Percentiles rank a stretch among this genome's conserved stretches.
Evolutionary conservation across 2,797 vertebrate species (phyloP).

Genomic region (Coracias cyanogaster): DNA sequence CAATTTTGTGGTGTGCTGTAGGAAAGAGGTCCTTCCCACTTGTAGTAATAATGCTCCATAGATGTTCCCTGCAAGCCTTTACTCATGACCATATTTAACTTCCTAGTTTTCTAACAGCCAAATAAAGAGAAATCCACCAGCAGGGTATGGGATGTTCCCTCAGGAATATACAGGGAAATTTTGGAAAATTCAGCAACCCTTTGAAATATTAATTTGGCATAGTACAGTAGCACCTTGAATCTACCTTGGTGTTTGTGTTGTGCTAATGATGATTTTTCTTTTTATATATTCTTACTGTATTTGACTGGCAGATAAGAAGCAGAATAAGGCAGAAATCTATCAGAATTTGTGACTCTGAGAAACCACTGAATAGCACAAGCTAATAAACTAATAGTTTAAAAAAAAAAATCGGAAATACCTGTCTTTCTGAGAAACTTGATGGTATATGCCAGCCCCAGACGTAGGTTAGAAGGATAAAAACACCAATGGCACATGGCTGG

Average conservation of each 20-base stretch:
- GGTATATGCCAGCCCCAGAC: neutral
- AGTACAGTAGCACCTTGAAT: neutral
- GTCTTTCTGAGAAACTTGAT: neutral
- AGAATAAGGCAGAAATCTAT: neutral
- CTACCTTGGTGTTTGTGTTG: neutral
- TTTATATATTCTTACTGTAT: neutral
- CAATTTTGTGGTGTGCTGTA: neutral
- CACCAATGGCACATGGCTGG: fast-evolving
- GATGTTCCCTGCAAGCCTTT: neutral
- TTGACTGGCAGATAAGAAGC: neutral
- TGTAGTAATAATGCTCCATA: neutral
- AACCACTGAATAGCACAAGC: neutral
- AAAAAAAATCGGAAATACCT: neutral
- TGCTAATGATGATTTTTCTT: neutral
- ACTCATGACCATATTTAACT: neutral
- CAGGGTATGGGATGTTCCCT: neutral
- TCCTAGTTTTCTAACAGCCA: neutral
- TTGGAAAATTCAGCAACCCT: neutral
- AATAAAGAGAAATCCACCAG: neutral
- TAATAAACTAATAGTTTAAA: neutral
- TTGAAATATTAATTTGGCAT: neutral
- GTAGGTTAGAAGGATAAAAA: neutral
- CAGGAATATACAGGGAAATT: neutral
- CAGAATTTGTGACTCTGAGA: neutral
- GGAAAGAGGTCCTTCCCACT: neutral